A percentile compares a stretch with the other conserved stretches of the same genome.
These are phyloP conservation scores for Lepus oiostolus DNA, from an alignment of 2,797 vertebrate genomes.

Conservation along the genomic window DNA sequence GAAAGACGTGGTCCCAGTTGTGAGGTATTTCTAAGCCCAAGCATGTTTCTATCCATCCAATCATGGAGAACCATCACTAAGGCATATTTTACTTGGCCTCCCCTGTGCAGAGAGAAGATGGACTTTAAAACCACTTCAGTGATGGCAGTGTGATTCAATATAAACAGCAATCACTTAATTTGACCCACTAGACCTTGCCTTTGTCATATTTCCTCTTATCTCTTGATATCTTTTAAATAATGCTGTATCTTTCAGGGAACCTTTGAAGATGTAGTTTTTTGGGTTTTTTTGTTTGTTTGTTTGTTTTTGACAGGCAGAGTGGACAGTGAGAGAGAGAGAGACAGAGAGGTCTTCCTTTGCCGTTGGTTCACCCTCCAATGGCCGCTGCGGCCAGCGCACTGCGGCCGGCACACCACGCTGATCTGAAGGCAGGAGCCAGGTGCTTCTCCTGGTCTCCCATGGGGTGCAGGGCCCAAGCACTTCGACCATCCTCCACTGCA, in stretches of 20 bases:
- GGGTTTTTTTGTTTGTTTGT: no score
- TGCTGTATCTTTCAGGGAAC: constrained; percentile 34
- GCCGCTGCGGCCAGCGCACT: no score
- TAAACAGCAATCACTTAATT: constrained; percentile 68
- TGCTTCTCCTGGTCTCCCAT: no score
- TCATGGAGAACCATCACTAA: background rate
- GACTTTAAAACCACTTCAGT: constrained; percentile 53
- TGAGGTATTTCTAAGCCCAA: background rate
- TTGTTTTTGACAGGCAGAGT: background rate
- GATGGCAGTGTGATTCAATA: background rate
- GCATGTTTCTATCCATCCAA: background rate
- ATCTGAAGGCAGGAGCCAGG: no score
- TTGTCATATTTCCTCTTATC: constrained; percentile 43
- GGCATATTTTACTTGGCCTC: background rate
- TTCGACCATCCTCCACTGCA: no score
- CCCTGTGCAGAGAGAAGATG: background rate
- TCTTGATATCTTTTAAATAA: constrained; percentile 53
- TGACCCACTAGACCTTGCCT: constrained; percentile 34
- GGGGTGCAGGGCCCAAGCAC: no score
- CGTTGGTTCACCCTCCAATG: no score
- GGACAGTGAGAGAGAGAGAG: no score
- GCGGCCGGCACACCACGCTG: no score
- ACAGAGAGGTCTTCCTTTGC: no score
- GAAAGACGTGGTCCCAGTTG: background rate
- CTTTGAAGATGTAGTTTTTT: constrained; percentile 54